Conservation (phyloP, 2,888 invertebrate genomes). For the Eumerus sabulonum region DNA sequence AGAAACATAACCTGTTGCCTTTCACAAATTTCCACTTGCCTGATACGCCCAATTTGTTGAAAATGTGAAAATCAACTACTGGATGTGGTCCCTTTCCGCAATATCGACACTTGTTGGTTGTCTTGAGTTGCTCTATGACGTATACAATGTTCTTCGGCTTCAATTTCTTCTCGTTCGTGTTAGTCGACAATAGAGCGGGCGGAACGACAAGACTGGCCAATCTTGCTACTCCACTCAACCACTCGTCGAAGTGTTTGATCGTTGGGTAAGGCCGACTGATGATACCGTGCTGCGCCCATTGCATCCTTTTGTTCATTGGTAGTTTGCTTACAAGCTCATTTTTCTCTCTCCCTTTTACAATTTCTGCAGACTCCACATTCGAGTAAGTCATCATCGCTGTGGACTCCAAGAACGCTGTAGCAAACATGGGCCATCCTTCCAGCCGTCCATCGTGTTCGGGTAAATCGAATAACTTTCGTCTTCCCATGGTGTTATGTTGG, state of each 20-base stretch:
- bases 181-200: slow-evolving; percentile 5
- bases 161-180: not conserved
- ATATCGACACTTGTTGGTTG: not conserved
- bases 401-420: too few relatives aligned
- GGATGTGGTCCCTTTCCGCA: not conserved
- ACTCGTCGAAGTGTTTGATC: slow-evolving; percentile 21
- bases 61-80: not conserved
- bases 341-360: too few relatives aligned
- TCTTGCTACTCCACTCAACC: slow-evolving; percentile 21
- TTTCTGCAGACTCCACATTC: too few relatives aligned
- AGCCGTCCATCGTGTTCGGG: too few relatives aligned
- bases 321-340: not conserved
- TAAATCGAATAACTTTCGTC: slow-evolving; percentile 1
- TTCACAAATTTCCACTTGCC: slow-evolving; percentile 4
- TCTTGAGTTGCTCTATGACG: not conserved
- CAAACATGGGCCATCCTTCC: too few relatives aligned
- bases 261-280: not conserved
- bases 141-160: slow-evolving; percentile 2
- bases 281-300: slow-evolving; percentile 22
- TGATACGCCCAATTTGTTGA: slow-evolving; percentile 3
- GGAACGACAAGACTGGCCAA: slow-evolving; percentile 13
- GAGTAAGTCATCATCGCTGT: too few relatives aligned
- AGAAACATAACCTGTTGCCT: not conserved
- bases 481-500: not conserved
- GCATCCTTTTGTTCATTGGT: slow-evolving; percentile 16